Evolutionary conservation across 1,140 invertebrate genomes (phyloP), one percentile per base, ranked within the genome.

Genomic region (Drosophila fuyamai): DNA sequence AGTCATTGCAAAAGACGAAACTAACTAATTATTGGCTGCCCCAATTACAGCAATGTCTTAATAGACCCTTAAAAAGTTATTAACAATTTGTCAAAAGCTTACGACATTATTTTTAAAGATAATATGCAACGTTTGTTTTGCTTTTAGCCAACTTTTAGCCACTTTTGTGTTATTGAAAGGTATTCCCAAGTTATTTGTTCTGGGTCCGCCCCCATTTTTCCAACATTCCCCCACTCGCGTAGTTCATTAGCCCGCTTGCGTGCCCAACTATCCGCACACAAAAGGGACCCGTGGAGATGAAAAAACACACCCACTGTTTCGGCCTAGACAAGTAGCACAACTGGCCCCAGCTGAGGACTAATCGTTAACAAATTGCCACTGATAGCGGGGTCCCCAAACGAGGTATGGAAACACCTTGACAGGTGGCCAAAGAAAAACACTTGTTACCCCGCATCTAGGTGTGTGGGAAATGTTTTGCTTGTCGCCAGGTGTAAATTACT

Each of bases 321-420:
- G 53, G 65, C 47, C 51, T 78, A 77, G 48, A 47, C 36, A 44
- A 73, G 36, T 59, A 32, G 55, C 3, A 62, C 58, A 62, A 61
- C 62, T 78, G 56, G 63, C 67, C 74, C 67, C 47, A 60, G 79
- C 67, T 82, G 68, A 63, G 50, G 63, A 74, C 83, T 84, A 88
- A 88, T 88, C 84, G 84, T 71, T 88, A 88, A 88, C 83, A 88
- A 88, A 88, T 89, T 88, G 83, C 83, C 60, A 60, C 51, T 66
- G 80, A 88, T 86, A 86, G 66, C 67, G 61, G 40, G 70, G 41
- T 44, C 32, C 32, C 72, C 62, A 50, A 59, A 80, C 76, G 66
- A 73, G 77, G 78, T 79, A 79, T 66, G 73, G 75, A 16, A 67
- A 59, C 57, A 68, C 54, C 58, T 62, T 71, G 63, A 76, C 79